Evolutionary conservation across 2,797 vertebrate genomes (phyloP).

Genomic region (Lagocephalus sceleratus): DNA sequence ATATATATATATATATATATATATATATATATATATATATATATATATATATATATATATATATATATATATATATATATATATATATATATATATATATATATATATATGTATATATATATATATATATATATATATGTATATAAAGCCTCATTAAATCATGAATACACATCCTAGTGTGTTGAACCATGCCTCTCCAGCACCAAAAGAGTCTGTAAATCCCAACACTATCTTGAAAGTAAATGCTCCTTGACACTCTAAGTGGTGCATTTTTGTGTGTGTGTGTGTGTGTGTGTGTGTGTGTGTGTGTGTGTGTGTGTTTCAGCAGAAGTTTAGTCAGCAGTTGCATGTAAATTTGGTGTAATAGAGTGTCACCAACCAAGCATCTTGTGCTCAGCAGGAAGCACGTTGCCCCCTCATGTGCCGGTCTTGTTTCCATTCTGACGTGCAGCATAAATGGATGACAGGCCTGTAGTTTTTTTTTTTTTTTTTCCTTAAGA

Average conservation of each 20-base stretch:
- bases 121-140: too few species aligned
- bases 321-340: conserved; percentile 57
- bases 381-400: conserved; percentile 67
- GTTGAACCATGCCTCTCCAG: conserved; percentile 37
- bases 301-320: conserved; percentile 6
- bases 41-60: too few species aligned
- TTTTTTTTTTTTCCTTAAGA: conserved; percentile 36
- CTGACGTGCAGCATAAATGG: conserved; percentile 41
- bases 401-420: conserved; percentile 54
- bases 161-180: conserved; percentile 35
- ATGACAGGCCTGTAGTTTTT: conserved; percentile 45
- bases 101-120: too few species aligned
- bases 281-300: background rate
- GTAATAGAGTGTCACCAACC: conserved; percentile 58
- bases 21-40: too few species aligned
- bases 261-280: conserved; percentile 23
- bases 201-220: conserved; percentile 31
- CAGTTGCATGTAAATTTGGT: conserved; percentile 53
- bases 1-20: too few species aligned
- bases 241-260: conserved; percentile 29
- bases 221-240: conserved; percentile 35
- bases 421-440: conserved; percentile 48
- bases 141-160: conserved; percentile 47
- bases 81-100: too few species aligned
- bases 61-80: too few species aligned